A percentile compares a stretch with the other conserved stretches of the same genome.
These are phyloP conservation scores for Botia kubotai DNA, from an alignment of 2,797 vertebrate species.

Conservation along the genomic window DNA sequence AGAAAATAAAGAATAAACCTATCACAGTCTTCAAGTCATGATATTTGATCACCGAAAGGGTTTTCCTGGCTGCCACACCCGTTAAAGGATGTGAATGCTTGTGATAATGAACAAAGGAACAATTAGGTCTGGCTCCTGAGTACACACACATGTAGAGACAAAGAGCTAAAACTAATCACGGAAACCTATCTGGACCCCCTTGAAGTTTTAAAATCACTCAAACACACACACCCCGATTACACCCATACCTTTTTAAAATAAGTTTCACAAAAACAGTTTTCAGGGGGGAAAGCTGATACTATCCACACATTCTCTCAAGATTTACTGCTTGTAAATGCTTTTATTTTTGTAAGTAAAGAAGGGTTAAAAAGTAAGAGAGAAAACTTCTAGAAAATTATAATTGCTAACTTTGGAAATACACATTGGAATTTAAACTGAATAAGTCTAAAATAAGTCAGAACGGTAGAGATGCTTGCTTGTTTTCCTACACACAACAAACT, in stretches of 20 bases:
- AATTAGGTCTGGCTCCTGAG: conserved; percentile 62
- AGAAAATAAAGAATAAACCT: background rate
- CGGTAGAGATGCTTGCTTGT: background rate
- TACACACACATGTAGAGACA: conserved; percentile 66
- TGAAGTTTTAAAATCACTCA: conserved; percentile 55
- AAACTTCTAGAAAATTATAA: background rate
- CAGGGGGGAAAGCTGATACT: conserved; percentile 3
- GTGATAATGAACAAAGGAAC: conserved; percentile 72
- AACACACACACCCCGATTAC: conserved; percentile 62
- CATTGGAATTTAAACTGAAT: background rate
- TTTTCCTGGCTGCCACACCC: conserved; percentile 59
- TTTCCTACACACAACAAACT: background rate
- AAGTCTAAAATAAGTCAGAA: background rate
- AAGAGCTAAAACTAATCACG: conserved; percentile 58
- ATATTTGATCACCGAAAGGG: conserved; percentile 42
- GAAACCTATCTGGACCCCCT: conserved; percentile 63
- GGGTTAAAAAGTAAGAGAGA: background rate
- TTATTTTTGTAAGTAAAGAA: background rate
- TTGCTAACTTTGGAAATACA: background rate
- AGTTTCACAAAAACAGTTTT: background rate
- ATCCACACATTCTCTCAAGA: background rate
- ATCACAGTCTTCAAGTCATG: background rate
- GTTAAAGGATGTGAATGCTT: conserved; percentile 68
- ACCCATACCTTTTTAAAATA: conserved; percentile 20
- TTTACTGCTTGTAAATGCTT: background rate